Evolutionary conservation across 2,888 invertebrate species (phyloP).

Genomic region (Therioaphis trifolii): DNA sequence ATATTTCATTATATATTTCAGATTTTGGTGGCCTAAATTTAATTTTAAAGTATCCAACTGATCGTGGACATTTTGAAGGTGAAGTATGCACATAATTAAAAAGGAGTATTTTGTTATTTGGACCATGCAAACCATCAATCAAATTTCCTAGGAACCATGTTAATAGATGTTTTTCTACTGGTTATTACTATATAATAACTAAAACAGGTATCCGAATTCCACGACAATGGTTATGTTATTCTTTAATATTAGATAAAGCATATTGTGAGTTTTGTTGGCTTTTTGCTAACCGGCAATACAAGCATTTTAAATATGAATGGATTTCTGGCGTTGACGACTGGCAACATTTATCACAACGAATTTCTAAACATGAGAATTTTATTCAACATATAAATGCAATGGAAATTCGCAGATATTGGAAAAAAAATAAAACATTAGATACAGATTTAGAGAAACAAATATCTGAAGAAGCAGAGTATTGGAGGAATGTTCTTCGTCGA

Average conservation of each 20-base stretch:
- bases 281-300: background rate
- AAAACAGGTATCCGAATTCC: background rate
- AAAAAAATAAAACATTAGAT: slow-evolving; percentile 11
- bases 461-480: slow-evolving; percentile 24
- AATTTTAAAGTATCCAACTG: background rate
- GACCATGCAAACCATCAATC: slow-evolving; percentile 16
- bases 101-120: slow-evolving; percentile 25
- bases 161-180: slow-evolving; percentile 18
- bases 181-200: slow-evolving; percentile 3
- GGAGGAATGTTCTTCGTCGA: slow-evolving; percentile 9
- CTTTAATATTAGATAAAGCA: slow-evolving; percentile 1
- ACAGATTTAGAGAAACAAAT: slow-evolving; percentile 8
- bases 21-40: background rate
- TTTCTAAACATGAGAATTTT: slow-evolving; percentile 4
- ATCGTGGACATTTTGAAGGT: background rate
- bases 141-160: slow-evolving; percentile 9
- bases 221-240: slow-evolving; percentile 25
- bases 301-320: slow-evolving; percentile 10
- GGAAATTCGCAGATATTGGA: background rate
- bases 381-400: slow-evolving; percentile 4
- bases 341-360: slow-evolving; percentile 27
- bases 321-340: background rate
- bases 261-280: slow-evolving; percentile 20
- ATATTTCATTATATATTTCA: background rate
- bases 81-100: background rate